These are phyloP conservation scores for Pteronura brasiliensis DNA, from an alignment of 2,113 vertebrate species.

Conservation along the genomic window DNA sequence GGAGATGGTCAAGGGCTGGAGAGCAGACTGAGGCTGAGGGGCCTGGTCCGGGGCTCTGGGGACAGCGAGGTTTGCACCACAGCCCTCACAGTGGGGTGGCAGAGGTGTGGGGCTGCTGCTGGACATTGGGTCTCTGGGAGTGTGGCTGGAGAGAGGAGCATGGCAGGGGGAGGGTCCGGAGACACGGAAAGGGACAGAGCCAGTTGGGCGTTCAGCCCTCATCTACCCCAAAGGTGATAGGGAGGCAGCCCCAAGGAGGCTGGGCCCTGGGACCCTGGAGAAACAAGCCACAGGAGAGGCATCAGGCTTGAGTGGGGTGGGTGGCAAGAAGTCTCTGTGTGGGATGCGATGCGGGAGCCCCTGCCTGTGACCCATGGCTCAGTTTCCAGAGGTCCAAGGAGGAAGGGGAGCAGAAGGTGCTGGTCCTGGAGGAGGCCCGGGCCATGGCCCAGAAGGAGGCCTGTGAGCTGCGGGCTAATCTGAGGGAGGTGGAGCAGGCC, in stretches of 20 bases:
- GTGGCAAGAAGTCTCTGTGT: accelerated
- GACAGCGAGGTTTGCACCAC: accelerated
- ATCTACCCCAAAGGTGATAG: neutral
- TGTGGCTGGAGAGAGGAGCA: accelerated
- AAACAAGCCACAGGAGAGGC: accelerated
- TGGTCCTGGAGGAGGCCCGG: slow-evolving; percentile 81
- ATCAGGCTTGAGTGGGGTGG: accelerated
- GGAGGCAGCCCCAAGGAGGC: neutral
- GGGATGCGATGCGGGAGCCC: accelerated
- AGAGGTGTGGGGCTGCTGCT: neutral
- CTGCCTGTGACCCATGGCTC: neutral
- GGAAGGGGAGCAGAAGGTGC: slow-evolving; percentile 84
- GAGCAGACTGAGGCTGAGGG: neutral
- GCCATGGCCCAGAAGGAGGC: slow-evolving; percentile 80
- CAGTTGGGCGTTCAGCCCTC: accelerated
- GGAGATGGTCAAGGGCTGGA: neutral
- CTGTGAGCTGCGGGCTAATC: slow-evolving; percentile 75
- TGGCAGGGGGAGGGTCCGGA: too few species aligned
- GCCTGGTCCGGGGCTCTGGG: neutral
- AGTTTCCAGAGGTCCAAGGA: slow-evolving; percentile 85
- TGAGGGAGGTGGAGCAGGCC: slow-evolving; percentile 82
- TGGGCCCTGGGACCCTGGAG: neutral
- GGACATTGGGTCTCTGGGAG: neutral
- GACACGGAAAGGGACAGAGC: accelerated
- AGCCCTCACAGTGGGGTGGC: too few species aligned